Conservation (phyloP, 2,797 vertebrate genomes). For the Lophius americanus region DNA sequence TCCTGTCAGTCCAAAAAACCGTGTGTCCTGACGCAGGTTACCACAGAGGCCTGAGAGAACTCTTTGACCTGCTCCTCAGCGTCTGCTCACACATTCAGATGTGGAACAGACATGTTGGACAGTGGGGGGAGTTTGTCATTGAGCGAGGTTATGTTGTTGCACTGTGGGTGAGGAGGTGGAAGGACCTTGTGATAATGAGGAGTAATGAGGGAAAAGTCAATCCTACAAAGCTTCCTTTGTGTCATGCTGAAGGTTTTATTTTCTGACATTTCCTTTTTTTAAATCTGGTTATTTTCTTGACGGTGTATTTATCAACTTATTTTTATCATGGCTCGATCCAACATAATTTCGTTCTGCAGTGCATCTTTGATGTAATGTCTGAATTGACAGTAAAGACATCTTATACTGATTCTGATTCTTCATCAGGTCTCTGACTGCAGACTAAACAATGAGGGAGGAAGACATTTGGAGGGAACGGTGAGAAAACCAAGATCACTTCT, state of each 20-base stretch:
- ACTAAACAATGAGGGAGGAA: constrained; percentile 38
- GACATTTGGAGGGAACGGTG: constrained; percentile 11
- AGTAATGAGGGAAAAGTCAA: constrained; percentile 8
- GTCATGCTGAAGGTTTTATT: not conserved
- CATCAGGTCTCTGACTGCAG: constrained; percentile 27
- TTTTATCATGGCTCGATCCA: no score
- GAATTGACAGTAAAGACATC: no score
- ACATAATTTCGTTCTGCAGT: no score
- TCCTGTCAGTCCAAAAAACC: no score
- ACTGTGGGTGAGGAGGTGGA: constrained; percentile 1
- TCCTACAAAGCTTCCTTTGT: constrained; percentile 13
- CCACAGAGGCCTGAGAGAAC: no score
- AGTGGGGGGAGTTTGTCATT: constrained; percentile 6
- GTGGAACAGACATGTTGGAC: constrained; percentile 30
- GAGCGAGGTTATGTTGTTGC: constrained; percentile 19
- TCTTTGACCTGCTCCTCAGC: no score
- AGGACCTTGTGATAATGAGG: constrained; percentile 4
- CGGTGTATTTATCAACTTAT: no score
- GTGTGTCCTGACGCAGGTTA: no score
- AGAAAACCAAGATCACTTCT: constrained; percentile 50
- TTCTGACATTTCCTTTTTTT: no score
- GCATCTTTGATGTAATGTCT: no score
- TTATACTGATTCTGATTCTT: not conserved
- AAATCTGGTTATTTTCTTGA: no score
- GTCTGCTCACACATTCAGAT: not conserved